Conservation (phyloP, 1,140 invertebrate genomes). For the Antheraea pernyi region DNA sequence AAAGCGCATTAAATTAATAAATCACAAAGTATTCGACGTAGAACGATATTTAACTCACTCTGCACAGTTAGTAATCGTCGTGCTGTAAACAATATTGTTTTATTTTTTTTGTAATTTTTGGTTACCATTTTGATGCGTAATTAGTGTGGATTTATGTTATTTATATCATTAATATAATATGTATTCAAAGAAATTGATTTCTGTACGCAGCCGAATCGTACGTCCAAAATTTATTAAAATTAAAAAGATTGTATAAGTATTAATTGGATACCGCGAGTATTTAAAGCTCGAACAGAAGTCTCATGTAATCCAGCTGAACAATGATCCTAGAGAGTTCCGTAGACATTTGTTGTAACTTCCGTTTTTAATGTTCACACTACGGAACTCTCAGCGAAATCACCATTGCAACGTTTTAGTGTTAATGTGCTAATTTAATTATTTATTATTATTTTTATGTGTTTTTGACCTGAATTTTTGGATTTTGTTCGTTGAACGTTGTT, state of each 20-base stretch:
- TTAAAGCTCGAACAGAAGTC: conserved; percentile 52
- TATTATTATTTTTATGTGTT: conserved; percentile 51
- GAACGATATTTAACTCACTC: conserved; percentile 60
- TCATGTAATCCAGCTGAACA: conserved; percentile 37
- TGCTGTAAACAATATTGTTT: conserved; percentile 66
- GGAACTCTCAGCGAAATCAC: conserved; percentile 60
- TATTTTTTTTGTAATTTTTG: conserved; percentile 54
- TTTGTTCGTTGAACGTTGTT: conserved; percentile 73
- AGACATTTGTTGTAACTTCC: conserved; percentile 37
- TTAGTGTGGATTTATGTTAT: conserved; percentile 76
- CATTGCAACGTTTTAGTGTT: conserved; percentile 67
- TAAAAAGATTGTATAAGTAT: conserved; percentile 11
- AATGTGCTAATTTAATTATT: conserved; percentile 67
- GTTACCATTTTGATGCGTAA: conserved; percentile 72
- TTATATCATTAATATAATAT: conserved; percentile 65
- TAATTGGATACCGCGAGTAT: conserved; percentile 45
- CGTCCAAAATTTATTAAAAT: conserved; percentile 46
- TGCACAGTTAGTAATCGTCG: conserved; percentile 76
- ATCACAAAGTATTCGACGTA: conserved; percentile 50
- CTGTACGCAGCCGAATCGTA: conserved; percentile 54
- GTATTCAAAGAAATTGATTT: conserved; percentile 54
- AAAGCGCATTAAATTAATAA: too few relatives aligned
- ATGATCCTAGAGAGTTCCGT: conserved; percentile 57
- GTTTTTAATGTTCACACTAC: conserved; percentile 45
- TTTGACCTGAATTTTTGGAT: conserved; percentile 68